Conservation (phyloP, 2,797 vertebrate genomes). For the Helicolenus hilgendorfi region DNA sequence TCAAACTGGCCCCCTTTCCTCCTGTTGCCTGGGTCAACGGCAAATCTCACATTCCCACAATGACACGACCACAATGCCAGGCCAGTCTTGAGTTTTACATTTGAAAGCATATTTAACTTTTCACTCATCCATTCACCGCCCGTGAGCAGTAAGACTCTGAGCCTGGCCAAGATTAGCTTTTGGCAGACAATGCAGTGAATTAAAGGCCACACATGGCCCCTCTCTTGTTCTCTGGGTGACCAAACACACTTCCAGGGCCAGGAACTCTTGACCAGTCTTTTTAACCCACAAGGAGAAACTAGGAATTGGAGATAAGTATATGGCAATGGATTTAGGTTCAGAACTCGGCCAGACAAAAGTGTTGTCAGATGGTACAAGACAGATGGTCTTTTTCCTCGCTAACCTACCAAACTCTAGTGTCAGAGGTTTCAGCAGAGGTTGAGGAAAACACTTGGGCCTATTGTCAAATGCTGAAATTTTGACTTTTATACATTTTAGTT, state of each 20-base stretch:
- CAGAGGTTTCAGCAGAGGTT: slow-evolving; percentile 65
- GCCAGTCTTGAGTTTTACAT: slow-evolving; percentile 87
- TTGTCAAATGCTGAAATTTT: slow-evolving; percentile 7
- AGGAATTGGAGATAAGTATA: slow-evolving; percentile 77
- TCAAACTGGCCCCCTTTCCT: slow-evolving; percentile 75
- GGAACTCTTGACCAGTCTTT: slow-evolving; percentile 90
- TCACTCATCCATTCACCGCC: slow-evolving; percentile 87
- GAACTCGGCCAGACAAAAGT: slow-evolving; percentile 87
- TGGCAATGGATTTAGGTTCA: slow-evolving; percentile 83
- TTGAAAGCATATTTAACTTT: slow-evolving; percentile 93
- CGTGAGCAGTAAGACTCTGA: slow-evolving; percentile 86
- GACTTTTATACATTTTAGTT: background rate
- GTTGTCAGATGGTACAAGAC: slow-evolving; percentile 80
- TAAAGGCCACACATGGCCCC: slow-evolving; percentile 88
- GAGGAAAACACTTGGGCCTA: background rate
- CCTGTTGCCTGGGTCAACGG: slow-evolving; percentile 85
- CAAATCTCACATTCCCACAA: slow-evolving; percentile 79
- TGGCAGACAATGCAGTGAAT: slow-evolving; percentile 90
- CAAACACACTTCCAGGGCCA: slow-evolving; percentile 89
- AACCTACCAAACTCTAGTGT: slow-evolving; percentile 72
- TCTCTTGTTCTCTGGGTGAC: slow-evolving; percentile 87
- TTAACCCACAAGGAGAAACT: slow-evolving; percentile 78
- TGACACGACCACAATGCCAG: slow-evolving; percentile 82
- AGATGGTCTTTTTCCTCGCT: slow-evolving; percentile 74
- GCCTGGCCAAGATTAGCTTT: slow-evolving; percentile 91